These are phyloP conservation scores for Dicaeum eximium DNA, from an alignment of 2,113 vertebrate genomes.

Conservation along the genomic window DNA sequence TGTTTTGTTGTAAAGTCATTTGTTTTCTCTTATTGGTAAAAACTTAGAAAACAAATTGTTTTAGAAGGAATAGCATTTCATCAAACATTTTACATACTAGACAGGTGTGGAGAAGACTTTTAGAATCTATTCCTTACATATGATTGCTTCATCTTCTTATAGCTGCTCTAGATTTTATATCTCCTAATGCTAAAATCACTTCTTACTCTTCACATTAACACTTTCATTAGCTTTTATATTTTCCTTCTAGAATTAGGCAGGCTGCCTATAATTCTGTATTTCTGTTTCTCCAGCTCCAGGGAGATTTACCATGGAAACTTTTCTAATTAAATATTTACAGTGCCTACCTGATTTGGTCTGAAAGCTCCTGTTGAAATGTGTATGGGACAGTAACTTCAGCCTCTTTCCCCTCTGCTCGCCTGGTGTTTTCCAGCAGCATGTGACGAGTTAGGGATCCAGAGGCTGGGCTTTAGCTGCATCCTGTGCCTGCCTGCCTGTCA, in stretches of 20 bases:
- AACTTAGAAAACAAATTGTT: neutral
- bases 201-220: neutral
- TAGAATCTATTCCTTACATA: neutral
- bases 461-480: conserved; percentile 42
- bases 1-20: neutral
- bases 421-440: conserved; percentile 71
- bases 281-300: neutral
- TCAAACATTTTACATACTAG: neutral
- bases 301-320: neutral
- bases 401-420: conserved; percentile 32
- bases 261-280: neutral
- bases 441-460: conserved; percentile 56
- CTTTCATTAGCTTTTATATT: neutral
- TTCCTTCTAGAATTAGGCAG: neutral
- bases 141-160: neutral
- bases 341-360: conserved; percentile 54
- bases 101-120: neutral
- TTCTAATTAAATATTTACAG: neutral
- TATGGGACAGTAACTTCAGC: neutral
- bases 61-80: neutral
- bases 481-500: conserved; percentile 49
- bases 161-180: neutral
- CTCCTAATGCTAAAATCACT: neutral
- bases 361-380: conserved; percentile 7
- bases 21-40: neutral